Base-by-base conservation (phyloP, 2,113 vertebrate genomes). In the Cacatua alba region DNA sequence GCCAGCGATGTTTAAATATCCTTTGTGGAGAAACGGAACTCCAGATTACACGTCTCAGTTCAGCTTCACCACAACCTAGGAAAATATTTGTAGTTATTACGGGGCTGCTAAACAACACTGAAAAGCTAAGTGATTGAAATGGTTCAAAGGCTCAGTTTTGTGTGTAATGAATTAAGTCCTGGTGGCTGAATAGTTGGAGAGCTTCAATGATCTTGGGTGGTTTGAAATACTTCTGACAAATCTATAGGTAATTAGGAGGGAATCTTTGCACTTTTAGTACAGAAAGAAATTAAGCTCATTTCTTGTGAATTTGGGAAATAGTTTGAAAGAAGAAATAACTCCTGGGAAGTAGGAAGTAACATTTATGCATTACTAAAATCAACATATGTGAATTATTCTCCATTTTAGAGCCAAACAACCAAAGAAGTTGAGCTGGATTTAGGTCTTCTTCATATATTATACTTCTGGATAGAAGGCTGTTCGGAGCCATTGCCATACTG, bases 61-160 rank as follows among this genome's bases (percentile, higher is more conserved):
- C 81, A 53, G 49, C 75, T 90, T 95, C 91, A 78, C 86, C 55
- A 72, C 44, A 44, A 33, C 64, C 28, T 60, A 75, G 41, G 76
- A 62, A 92, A 86, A 60, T 79, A 69, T 71, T 86, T 95, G 95
- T 44, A 43, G 77, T 94, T 97, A 90, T 69, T 92, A 62, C 2
- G 11, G 69, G 12, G 17, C 60, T 94, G n/a, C 55, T 94, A 39
- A 83, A 83, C 51, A 96, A 87, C 68, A 95, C 31, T 96, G 96
- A 86, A 55, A 92, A 94, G 20, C 37, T 64, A 95, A 72, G 90
- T 95, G 95, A 94, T 87, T 93, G 81, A 87, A 94, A 94, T 88
- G 51, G 65, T 72, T 91, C 93, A 89, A 20, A 92, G 51, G 43
- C 90, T 84, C 82, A 31, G 25, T 63, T 93, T 84, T 75, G 67